Evolutionary conservation across 2,888 invertebrate genomes (phyloP), one percentile per base, ranked within the genome.

Genomic region (Euzophera pinguis): DNA sequence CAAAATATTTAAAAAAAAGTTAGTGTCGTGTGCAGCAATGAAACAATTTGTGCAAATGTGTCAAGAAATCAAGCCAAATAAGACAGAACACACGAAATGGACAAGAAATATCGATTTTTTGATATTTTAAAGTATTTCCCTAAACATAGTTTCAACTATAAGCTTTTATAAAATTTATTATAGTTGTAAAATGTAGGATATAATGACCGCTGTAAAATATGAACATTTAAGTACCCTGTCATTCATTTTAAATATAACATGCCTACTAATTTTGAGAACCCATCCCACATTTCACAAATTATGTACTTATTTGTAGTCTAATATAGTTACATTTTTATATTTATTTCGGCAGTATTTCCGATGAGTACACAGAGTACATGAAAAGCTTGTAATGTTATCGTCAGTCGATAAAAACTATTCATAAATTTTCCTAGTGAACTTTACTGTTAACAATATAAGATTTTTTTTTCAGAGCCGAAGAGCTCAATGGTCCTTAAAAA

Each of bases 1-100:
- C 14, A 45, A 45, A 32, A 45, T 16, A 45, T 43, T 17, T 6
- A 43, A 45, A 45, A 45, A 45, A 45, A 39, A 14, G 14, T 3
- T 45, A 45, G 16, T 16, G 14, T 16, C 41, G 12, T 38, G 45
- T 32, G 45, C 45, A 32, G 45, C 45, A 32, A 9, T 32, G 16
- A 16, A 32, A 45, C 32, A 45, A 32, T 45, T 45, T 16, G 45
- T 34, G 45, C 45, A 13, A 34, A 13, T 17, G 22, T 29, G 27
- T 43, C 43, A 29, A 29, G 29, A 29, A 43, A 43, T 22, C 5
- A 22, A 2, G n/a, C 43, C 43, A 43, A 22, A 13, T 27, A 29
- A 13, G 43, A 13, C 27, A 43, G 22, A 27, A 27, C 12, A 27
- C 29, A 43, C 43, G 13, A 29, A 29, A 3, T 43, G 43, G n/a